These are phyloP conservation scores for Bombylius major DNA, from an alignment of 2,888 invertebrate genomes.

Conservation along the genomic window DNA sequence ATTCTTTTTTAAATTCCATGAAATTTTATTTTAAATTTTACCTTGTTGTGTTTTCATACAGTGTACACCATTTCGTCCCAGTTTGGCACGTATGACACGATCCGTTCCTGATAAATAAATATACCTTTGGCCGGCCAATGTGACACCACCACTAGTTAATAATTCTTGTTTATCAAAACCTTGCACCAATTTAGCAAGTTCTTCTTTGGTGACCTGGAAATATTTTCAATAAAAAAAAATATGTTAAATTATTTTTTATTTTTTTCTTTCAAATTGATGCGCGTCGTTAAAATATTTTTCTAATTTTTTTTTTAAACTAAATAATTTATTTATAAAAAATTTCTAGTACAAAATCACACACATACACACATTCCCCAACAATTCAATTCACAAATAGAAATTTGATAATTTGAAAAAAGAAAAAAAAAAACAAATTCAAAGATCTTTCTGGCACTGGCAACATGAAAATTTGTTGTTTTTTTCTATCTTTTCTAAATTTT, in stretches of 20 bases:
- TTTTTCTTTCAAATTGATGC: neutral
- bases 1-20: no score
- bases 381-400: no score
- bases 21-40: conserved; percentile 25
- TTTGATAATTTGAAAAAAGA: no score
- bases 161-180: conserved; percentile 84
- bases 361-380: no score
- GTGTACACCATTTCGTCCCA: conserved; percentile 86
- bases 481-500: no score
- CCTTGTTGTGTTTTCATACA: conserved; percentile 95
- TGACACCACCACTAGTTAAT: conserved; percentile 80
- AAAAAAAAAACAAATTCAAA: no score
- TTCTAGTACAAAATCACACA: no score
- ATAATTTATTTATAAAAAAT: no score
- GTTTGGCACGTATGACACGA: conserved; percentile 84
- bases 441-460: no score
- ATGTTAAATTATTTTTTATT: neutral
- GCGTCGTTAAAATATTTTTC: neutral
- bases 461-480: no score
- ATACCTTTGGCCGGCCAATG: conserved; percentile 84
- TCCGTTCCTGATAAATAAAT: conserved; percentile 92
- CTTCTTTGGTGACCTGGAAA: conserved; percentile 77
- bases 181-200: conserved; percentile 76
- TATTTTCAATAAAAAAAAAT: conserved; percentile 3
- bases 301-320: neutral